Conservation (phyloP, 2,888 invertebrate species). For the Drosophila nigricruria region DNA sequence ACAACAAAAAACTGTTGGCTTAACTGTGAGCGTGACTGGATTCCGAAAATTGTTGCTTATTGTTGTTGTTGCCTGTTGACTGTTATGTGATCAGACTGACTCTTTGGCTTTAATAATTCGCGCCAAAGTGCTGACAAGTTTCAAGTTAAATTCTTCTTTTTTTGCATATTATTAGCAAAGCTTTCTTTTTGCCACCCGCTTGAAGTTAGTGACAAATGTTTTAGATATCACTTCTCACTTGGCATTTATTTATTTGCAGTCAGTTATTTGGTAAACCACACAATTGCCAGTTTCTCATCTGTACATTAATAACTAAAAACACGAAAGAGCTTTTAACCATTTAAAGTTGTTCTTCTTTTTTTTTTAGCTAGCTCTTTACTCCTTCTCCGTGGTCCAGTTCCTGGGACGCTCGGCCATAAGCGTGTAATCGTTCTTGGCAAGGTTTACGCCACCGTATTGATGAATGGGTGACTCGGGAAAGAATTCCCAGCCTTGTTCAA, state of each 20-base stretch:
- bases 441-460: slow-evolving; percentile 79
- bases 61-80: slow-evolving; percentile 8
- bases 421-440: slow-evolving; percentile 86
- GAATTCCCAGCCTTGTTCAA: slow-evolving; percentile 87
- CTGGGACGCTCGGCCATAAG: slow-evolving; percentile 87
- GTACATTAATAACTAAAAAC: slow-evolving; percentile 58
- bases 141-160: slow-evolving; percentile 1
- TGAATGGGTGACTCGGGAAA: slow-evolving; percentile 85
- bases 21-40: slow-evolving; percentile 58
- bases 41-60: slow-evolving; percentile 29
- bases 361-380: slow-evolving; percentile 70
- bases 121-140: slow-evolving; percentile 43
- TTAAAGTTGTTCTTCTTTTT: not conserved
- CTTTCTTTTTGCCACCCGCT: slow-evolving; percentile 9
- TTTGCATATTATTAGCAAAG: slow-evolving; percentile 17
- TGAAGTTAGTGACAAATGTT: slow-evolving; percentile 20
- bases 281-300: slow-evolving; percentile 31
- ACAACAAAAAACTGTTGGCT: slow-evolving; percentile 22
- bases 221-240: slow-evolving; percentile 59
- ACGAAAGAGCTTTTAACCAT: slow-evolving; percentile 27
- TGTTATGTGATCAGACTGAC: slow-evolving; percentile 21
- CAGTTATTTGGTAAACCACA: slow-evolving; percentile 20
- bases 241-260: slow-evolving; percentile 59
- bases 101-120: slow-evolving; percentile 43
- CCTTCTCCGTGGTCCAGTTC: slow-evolving; percentile 86